Conservation (phyloP, 1,140 invertebrate genomes). For the Listronotus bonariensis region DNA sequence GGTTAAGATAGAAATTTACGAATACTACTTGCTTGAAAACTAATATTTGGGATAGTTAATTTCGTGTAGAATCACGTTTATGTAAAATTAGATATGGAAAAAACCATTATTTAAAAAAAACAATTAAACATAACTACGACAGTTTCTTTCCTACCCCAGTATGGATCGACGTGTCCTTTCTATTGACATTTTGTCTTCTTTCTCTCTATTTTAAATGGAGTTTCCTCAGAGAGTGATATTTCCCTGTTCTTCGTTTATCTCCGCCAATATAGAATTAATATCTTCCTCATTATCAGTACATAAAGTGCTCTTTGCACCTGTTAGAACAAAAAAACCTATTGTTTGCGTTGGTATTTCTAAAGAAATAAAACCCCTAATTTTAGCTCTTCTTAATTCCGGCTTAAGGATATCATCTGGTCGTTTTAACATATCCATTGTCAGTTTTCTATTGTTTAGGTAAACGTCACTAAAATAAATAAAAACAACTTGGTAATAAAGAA, state of each 20-base stretch:
- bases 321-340: constrained; percentile 51
- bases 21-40: too few relatives aligned
- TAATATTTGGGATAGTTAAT: too few relatives aligned
- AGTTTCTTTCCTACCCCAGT: too few relatives aligned
- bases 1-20: too few relatives aligned
- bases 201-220: constrained; percentile 25
- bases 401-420: constrained; percentile 31
- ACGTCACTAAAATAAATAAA: constrained; percentile 40
- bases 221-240: constrained; percentile 31
- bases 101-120: too few relatives aligned
- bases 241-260: constrained; percentile 46
- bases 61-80: too few relatives aligned
- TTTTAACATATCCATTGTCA: constrained; percentile 39
- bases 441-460: constrained; percentile 46
- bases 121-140: too few relatives aligned
- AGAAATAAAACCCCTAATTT: constrained; percentile 38
- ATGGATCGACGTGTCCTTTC: neutral
- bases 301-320: constrained; percentile 43
- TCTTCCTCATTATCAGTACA: constrained; percentile 48
- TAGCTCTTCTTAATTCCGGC: constrained; percentile 48
- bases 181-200: constrained; percentile 9
- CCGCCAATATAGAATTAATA: constrained; percentile 40
- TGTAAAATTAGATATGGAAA: too few relatives aligned
- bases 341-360: constrained; percentile 45
- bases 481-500: too few relatives aligned